These are phyloP conservation scores for Poecile atricapillus DNA, from an alignment of 2,113 vertebrate species.

Conservation along the genomic window DNA sequence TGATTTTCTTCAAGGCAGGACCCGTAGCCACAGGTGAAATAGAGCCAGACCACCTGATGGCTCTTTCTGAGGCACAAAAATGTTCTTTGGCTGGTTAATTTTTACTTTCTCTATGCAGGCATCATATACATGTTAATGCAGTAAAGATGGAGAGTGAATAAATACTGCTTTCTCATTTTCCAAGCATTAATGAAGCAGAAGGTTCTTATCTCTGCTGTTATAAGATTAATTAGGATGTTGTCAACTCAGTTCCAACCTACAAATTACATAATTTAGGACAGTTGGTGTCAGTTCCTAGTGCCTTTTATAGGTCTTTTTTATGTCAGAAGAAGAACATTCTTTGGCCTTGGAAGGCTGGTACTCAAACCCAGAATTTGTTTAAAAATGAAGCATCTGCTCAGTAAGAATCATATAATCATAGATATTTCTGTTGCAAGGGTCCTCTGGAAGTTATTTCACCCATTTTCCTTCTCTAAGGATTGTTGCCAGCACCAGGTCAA, in stretches of 20 bases:
- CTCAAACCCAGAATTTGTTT: background rate
- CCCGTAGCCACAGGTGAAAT: background rate
- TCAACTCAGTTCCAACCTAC: background rate
- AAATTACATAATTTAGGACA: slow-evolving; percentile 12
- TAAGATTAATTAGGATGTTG: slow-evolving; percentile 21
- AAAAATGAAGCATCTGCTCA: background rate
- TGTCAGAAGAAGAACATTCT: background rate
- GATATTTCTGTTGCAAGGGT: background rate
- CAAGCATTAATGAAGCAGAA: background rate
- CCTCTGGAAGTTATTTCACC: background rate
- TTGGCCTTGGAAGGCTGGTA: background rate
- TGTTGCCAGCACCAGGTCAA: background rate
- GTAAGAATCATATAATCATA: background rate
- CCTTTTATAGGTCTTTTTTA: background rate
- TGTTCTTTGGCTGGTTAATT: background rate
- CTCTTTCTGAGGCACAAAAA: background rate
- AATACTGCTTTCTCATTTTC: background rate
- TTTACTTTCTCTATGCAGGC: background rate
- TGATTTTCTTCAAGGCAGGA: background rate
- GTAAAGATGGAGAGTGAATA: background rate
- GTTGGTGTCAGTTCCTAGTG: background rate
- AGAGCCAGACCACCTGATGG: background rate
- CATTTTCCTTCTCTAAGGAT: background rate
- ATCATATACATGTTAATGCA: background rate
- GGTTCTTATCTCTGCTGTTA: background rate